Percentiles rank a stretch among this genome's conserved stretches.
Evolutionary conservation across 2,113 vertebrate species (phyloP).

Genomic region (Pteronura brasiliensis): DNA sequence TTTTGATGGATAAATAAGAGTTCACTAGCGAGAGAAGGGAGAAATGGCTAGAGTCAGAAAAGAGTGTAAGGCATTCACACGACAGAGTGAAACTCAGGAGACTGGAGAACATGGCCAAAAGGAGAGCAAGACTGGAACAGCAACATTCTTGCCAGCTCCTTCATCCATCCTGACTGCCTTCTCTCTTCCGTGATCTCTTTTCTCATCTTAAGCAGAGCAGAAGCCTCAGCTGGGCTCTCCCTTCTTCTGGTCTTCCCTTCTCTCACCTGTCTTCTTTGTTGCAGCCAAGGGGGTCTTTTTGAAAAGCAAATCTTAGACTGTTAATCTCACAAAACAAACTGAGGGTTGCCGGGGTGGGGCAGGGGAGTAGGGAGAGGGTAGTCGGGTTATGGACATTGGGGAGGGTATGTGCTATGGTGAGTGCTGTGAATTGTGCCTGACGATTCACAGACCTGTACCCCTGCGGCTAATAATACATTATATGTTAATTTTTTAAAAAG

Average conservation of each 20-base stretch:
- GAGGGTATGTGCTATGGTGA: too few relatives aligned
- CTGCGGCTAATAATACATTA: too few relatives aligned
- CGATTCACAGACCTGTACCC: too few relatives aligned
- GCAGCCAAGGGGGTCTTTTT: not conserved
- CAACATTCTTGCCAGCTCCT: not conserved
- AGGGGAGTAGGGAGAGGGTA: too few relatives aligned
- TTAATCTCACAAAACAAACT: too few relatives aligned
- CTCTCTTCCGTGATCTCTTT: rapidly evolving
- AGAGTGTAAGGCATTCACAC: not conserved
- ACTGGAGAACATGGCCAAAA: not conserved
- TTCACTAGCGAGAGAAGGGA: not conserved
- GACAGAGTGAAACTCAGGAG: not conserved
- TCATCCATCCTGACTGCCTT: rapidly evolving
- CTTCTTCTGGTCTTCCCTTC: not conserved
- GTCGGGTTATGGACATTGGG: too few relatives aligned
- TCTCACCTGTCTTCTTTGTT: not conserved
- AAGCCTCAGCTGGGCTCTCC: not conserved
- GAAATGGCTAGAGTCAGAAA: not conserved
- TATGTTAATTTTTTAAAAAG: too few relatives aligned
- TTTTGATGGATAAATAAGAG: not conserved
- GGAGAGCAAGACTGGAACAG: not conserved
- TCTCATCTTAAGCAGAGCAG: not conserved
- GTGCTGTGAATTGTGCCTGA: too few relatives aligned
- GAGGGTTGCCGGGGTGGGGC: too few relatives aligned
- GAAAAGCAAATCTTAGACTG: not conserved